A percentile compares a stretch with the other conserved stretches of the same genome.
Conservation (phyloP, 2,888 invertebrate genomes). For the Petrophora chlorosata region DNA sequence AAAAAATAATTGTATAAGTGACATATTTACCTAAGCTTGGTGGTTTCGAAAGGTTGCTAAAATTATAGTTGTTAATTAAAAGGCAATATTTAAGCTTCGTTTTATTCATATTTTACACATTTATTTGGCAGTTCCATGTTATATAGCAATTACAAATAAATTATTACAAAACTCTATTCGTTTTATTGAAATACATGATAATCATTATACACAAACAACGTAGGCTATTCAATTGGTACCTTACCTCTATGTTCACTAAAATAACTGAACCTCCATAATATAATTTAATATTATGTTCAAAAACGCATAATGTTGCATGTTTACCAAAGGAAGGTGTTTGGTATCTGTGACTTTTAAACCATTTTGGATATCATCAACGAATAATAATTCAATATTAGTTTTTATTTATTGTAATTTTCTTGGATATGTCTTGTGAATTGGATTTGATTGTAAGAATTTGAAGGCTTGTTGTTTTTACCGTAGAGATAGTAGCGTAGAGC, state of each 20-base stretch:
- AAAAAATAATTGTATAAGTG: too few relatives aligned
- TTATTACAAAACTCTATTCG: constrained; percentile 53
- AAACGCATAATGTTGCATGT: too few relatives aligned
- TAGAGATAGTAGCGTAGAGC: too few relatives aligned
- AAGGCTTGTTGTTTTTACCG: too few relatives aligned
- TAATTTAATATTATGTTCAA: too few relatives aligned
- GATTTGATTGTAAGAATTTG: not conserved
- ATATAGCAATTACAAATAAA: constrained; percentile 55
- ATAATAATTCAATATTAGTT: not conserved
- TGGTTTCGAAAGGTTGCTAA: too few relatives aligned
- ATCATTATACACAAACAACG: constrained; percentile 9
- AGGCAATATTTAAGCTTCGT: constrained; percentile 54
- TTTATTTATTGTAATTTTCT: too few relatives aligned
- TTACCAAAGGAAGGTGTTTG: not conserved
- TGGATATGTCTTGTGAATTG: too few relatives aligned
- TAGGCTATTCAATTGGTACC: not conserved
- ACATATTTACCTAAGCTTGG: too few relatives aligned
- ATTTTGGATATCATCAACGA: not conserved
- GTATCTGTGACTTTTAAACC: too few relatives aligned
- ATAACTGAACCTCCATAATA: too few relatives aligned
- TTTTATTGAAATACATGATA: constrained; percentile 26
- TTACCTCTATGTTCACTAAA: too few relatives aligned
- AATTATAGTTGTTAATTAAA: not conserved
- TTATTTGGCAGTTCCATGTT: constrained; percentile 67
- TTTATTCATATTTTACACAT: constrained; percentile 68